Evolutionary conservation across 2,888 invertebrate genomes (phyloP).

Genomic region (Muschampia plurimacula): DNA sequence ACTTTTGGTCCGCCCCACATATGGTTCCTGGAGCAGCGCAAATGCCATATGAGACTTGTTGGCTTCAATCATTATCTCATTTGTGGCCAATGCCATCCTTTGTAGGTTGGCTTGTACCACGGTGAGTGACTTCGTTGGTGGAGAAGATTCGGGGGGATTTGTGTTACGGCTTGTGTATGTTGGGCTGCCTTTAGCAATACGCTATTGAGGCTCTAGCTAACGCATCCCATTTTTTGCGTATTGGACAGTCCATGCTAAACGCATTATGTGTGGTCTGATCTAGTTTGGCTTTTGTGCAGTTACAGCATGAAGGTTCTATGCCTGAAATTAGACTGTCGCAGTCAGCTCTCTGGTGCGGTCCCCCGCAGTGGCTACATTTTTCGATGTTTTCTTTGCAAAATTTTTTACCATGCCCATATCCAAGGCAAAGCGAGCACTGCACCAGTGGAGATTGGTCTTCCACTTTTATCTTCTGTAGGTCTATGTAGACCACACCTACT

Average conservation of each 20-base stretch:
- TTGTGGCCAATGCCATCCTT: background rate
- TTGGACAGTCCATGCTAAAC: constrained; percentile 25
- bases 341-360: constrained; percentile 20
- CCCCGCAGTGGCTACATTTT: constrained; percentile 37
- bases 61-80: background rate
- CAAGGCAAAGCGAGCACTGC: too few species aligned
- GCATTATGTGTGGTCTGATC: constrained; percentile 21
- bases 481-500: too few species aligned
- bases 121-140: background rate
- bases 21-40: background rate
- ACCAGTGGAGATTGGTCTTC: too few species aligned
- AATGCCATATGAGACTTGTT: background rate
- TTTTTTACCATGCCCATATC: too few species aligned
- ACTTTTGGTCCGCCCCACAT: background rate
- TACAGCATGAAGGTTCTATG: constrained; percentile 22
- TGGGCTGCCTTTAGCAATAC: constrained; percentile 30
- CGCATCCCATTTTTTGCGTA: constrained; percentile 22
- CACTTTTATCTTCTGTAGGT: too few species aligned
- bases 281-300: constrained; percentile 24
- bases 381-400: constrained; percentile 23
- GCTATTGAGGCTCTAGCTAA: constrained; percentile 25
- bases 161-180: too few species aligned
- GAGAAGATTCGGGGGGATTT: background rate
- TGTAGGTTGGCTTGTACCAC: too few species aligned
- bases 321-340: background rate